A percentile compares a stretch with the other conserved stretches of the same genome.
phyloP scores from a whole-genome alignment of 2,888 invertebrate genomes.

The Margaritifera margaritifera region DNA sequence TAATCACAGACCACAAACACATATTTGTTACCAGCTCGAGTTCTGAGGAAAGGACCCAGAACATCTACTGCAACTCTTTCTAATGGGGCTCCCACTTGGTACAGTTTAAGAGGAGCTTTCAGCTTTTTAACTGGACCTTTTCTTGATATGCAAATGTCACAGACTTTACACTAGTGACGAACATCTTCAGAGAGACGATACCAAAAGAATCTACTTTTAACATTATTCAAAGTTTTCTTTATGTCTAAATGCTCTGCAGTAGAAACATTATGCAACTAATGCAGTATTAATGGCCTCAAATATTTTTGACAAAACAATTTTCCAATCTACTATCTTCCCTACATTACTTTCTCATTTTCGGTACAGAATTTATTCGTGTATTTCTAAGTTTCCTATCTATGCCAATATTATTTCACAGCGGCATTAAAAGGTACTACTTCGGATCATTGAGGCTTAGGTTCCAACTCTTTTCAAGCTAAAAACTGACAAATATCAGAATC shows the following conservation, averaged over 20 bases:
- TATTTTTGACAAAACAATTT: too few relatives aligned
- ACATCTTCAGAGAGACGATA: too few relatives aligned
- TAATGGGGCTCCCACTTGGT: constrained; percentile 21
- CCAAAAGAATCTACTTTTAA: constrained; percentile 17
- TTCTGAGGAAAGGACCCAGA: constrained; percentile 15
- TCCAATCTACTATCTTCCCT: too few relatives aligned
- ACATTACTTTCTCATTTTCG: too few relatives aligned
- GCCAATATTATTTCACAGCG: too few relatives aligned
- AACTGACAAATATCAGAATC: too few relatives aligned
- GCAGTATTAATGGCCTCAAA: constrained; percentile 1
- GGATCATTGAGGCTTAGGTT: too few relatives aligned
- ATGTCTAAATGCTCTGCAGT: constrained; percentile 22
- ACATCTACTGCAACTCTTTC: constrained; percentile 28
- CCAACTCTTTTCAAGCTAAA: too few relatives aligned
- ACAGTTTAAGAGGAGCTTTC: constrained; percentile 18
- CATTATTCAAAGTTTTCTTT: neutral
- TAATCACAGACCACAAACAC: constrained; percentile 31
- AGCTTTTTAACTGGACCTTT: constrained; percentile 10
- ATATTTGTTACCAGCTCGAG: constrained; percentile 23
- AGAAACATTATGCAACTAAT: constrained; percentile 10
- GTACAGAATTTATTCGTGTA: too few relatives aligned
- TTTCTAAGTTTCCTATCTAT: too few relatives aligned
- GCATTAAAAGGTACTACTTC: too few relatives aligned
- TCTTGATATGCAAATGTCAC: constrained; percentile 27
- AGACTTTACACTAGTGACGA: constrained; percentile 20